Evolutionary conservation across 2,888 invertebrate genomes (phyloP), one percentile per base, ranked within the genome.

Genomic region (Harpagoxenus sublaevis): DNA sequence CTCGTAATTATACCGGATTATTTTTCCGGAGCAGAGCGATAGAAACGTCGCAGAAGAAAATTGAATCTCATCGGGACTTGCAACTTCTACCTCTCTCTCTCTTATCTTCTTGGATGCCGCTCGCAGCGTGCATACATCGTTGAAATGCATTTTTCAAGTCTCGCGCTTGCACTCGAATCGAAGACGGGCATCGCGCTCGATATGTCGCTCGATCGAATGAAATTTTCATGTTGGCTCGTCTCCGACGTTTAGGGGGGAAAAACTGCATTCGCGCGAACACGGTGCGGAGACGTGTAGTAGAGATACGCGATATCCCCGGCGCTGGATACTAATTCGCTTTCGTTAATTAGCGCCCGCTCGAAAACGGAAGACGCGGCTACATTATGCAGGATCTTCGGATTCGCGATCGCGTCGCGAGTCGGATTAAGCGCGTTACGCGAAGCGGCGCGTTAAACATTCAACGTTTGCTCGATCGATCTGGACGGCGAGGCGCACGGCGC

Each of bases 371-470:
- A 57, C 71, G 51, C 53, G 57, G 35, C 62, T 89, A 48, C 77
- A 89, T 90, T 89, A 90, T 89, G 87, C 71, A 88, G 63, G 65
- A 71, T 81, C 74, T 42, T 83, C 71, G 83, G 82, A 77, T 79
- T 57, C 79, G 78, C 71, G 84, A 74, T 79, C 57, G 57, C 57
- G 65, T 70, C 84, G 77, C 73, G 73, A 70, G 88, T 77, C 82
- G 65, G 84, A 88, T 90, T 89, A 86, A 86, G 74, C 81, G 68
- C 35, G 71, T 90, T 85, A 84, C n/a, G 71, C 45, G 84, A 65
- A 71, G 66, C 31, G 82, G 75, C 60, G 48, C 57, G 63, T 88
- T n/a, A 86, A 87, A 86, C 77, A 85, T 89, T 85, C 83, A 90
- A 9, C 62, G 51, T 63, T 12, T 12, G 15, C 45, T 8, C 45